These are phyloP conservation scores for Batillaria attramentaria DNA, from an alignment of 1,140 invertebrate genomes.

Conservation along the genomic window DNA sequence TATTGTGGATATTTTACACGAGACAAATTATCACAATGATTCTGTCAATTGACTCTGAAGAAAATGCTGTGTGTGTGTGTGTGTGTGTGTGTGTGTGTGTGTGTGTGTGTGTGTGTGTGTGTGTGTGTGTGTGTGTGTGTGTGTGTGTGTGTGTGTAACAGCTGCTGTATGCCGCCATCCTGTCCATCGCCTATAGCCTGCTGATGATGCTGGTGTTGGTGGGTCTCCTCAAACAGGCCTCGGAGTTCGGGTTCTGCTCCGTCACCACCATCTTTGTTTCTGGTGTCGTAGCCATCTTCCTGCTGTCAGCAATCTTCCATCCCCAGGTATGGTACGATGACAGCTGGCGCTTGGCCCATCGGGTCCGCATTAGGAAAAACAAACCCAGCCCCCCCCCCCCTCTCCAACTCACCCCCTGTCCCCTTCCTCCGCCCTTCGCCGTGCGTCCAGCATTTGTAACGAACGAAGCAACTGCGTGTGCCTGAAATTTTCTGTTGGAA, in stretches of 20 bases:
- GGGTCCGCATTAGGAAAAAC: too few relatives aligned
- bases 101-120: constrained; percentile 4
- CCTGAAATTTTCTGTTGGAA: too few relatives aligned
- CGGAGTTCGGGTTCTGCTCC: constrained; percentile 61
- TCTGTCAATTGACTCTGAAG: neutral
- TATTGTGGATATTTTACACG: too few relatives aligned
- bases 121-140: neutral
- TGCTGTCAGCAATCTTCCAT: constrained; percentile 84
- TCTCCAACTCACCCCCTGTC: too few relatives aligned
- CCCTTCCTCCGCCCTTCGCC: neutral
- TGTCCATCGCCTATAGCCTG: constrained; percentile 65
- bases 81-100: neutral
- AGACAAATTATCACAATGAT: neutral
- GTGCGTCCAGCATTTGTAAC: too few relatives aligned
- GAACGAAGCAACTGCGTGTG: too few relatives aligned
- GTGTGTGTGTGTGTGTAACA: constrained; percentile 37
- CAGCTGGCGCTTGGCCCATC: too few relatives aligned
- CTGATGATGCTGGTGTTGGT: constrained; percentile 70
- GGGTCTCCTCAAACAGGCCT: constrained; percentile 64
- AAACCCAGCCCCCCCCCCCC: neutral
- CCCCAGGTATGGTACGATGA: constrained; percentile 78
- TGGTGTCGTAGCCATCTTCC: constrained; percentile 70
- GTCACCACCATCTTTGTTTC: constrained; percentile 66
- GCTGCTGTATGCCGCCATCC: constrained; percentile 63
- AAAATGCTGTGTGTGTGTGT: neutral